phyloP scores from a whole-genome alignment of 2,113 vertebrate species.

The Nyctereutes procyonoides region DNA sequence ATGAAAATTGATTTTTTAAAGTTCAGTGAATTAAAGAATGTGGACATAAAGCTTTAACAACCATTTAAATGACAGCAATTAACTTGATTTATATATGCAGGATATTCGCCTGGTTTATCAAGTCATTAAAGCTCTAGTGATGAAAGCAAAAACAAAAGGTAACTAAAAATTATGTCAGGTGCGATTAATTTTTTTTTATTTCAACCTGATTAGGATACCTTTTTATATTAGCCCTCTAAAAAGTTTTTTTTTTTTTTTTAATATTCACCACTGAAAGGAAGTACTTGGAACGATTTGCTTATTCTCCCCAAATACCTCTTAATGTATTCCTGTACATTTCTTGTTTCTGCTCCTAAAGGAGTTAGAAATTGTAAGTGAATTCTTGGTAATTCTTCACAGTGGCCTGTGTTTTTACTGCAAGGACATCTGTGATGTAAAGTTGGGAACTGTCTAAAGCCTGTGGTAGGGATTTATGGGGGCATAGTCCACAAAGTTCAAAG shows the following conservation, averaged over 20 bases:
- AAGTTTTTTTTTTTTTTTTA: slow-evolving; percentile 8
- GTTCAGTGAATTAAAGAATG: slow-evolving; percentile 61
- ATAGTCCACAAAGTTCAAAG: background rate
- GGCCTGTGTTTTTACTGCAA: background rate
- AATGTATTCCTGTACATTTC: background rate
- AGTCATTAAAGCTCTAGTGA: slow-evolving; percentile 42
- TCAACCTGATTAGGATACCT: background rate
- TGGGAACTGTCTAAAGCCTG: background rate
- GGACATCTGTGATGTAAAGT: background rate
- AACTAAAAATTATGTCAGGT: slow-evolving; percentile 61
- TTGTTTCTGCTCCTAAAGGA: slow-evolving; percentile 31
- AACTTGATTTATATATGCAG: slow-evolving; percentile 52
- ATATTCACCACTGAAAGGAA: background rate
- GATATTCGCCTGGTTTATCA: slow-evolving; percentile 36
- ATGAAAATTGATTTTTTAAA: slow-evolving; percentile 62
- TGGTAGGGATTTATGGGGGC: background rate
- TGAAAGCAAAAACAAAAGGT: slow-evolving; percentile 49
- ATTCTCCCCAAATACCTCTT: slow-evolving; percentile 19
- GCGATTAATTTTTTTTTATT: background rate
- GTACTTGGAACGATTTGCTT: slow-evolving; percentile 17
- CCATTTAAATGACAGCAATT: slow-evolving; percentile 57
- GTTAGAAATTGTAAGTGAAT: slow-evolving; percentile 1
- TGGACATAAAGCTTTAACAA: slow-evolving; percentile 57
- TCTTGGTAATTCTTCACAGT: background rate
- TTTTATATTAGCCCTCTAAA: slow-evolving; percentile 45